Percentiles rank a stretch among this genome's conserved stretches.
Evolutionary conservation across 35 echinoderm and acorn worm genomes (phyloP).

Genomic region (Ptychodera flava): DNA sequence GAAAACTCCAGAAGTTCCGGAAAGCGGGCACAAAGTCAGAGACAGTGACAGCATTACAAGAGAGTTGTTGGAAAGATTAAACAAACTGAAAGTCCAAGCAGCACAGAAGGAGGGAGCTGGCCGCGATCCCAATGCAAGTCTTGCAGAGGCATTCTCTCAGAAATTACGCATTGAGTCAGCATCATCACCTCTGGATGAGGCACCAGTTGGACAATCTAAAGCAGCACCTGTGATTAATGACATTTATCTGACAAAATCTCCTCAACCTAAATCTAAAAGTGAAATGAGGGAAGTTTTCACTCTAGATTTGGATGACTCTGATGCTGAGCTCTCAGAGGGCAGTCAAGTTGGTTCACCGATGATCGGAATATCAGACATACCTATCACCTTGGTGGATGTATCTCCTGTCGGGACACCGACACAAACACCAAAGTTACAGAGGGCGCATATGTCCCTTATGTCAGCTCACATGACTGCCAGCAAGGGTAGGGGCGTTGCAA

Average conservation of each 20-base stretch:
- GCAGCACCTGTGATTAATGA: background rate
- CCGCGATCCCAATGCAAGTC: background rate
- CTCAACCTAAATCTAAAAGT: background rate
- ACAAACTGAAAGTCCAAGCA: background rate
- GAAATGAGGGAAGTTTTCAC: background rate
- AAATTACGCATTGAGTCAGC: background rate
- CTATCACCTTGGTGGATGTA: background rate
- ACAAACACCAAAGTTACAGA: background rate
- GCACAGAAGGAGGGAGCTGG: background rate
- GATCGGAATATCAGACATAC: background rate
- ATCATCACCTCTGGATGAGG: background rate
- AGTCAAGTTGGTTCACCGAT: background rate
- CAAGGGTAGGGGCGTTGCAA: background rate
- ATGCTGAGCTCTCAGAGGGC: background rate
- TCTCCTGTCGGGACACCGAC: background rate
- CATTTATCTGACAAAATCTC: background rate
- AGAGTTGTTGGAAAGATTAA: background rate
- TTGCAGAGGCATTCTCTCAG: background rate
- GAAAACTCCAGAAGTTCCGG: background rate
- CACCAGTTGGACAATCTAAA: background rate
- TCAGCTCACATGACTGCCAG: background rate
- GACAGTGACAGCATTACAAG: background rate
- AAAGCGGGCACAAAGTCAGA: background rate
- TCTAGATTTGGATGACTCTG: background rate
- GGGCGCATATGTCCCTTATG: background rate